Evolutionary conservation across 2,888 invertebrate species (phyloP), one percentile per base, ranked within the genome.

Genomic region (Drosophila putrida): DNA sequence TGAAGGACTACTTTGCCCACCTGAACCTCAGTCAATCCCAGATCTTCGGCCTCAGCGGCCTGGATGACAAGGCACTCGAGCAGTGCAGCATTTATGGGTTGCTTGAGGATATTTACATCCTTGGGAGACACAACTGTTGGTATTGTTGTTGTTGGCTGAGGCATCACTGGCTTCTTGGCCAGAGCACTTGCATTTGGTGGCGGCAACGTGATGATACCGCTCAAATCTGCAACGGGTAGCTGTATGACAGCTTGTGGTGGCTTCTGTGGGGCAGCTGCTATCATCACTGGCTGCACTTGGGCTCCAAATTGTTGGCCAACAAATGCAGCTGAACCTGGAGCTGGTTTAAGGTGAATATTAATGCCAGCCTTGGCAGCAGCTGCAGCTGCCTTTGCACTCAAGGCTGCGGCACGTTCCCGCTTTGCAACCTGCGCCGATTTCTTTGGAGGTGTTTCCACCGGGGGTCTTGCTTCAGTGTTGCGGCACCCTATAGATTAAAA

Each of bases 381-480:
- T 15, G 85, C 82, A 0, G 72, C 75, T 5, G 69, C 89, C 33
- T 85, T 85, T 11, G 84, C 82, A 28, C 55, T 86, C 13, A 78
- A 20, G 0, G 81, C 75, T 5, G 73, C 68, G 6, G 71, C 79
- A 1, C 83, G 71, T 15, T 84, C 78, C 0, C 76, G 50, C 10
- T 83, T 85, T 0, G 44, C 33, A 0, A 39, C 13, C 1, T 36
- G 50, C 0, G 73, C 35, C 1, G 75, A 50, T 25, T 84, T 78
- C 15, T 66, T 65, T 4, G 76, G 50, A 4, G 64, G 51, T 1
- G 51, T 11, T 0, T 46, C 38, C 2, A 69, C 33, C 0, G 61
- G 44, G 20, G 41, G 25, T 2, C 82, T 80, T 35, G 53, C 66
- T 41, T 78, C 82, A 0, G 82, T 84, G 33, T 86, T 86, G 15